phyloP scores from a whole-genome alignment of 2,113 vertebrate species.

The Megalops atlanticus region DNA sequence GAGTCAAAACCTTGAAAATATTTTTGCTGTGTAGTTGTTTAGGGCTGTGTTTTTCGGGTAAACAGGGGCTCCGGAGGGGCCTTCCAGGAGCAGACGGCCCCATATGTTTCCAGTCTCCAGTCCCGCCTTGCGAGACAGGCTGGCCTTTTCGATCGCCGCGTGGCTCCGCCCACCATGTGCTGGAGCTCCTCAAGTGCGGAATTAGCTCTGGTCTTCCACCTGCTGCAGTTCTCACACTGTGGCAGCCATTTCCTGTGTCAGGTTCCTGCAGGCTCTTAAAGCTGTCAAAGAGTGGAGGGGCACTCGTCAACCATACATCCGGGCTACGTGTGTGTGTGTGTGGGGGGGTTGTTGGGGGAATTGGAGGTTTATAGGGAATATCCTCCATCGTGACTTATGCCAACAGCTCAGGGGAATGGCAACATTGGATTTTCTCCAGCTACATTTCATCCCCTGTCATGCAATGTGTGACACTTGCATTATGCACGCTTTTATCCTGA shows the following conservation, averaged over 20 bases:
- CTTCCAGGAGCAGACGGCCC: not conserved
- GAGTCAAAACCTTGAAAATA: not conserved
- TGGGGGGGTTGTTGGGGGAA: not conserved
- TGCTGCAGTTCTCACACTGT: conserved; percentile 37
- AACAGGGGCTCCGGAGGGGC: not conserved
- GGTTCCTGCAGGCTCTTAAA: conserved; percentile 43
- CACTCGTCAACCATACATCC: conserved; percentile 49
- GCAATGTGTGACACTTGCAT: no score
- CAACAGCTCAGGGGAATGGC: not conserved
- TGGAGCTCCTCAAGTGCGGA: conserved; percentile 12
- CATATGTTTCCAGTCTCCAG: conserved; percentile 19
- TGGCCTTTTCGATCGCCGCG: not conserved
- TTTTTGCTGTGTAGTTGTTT: not conserved
- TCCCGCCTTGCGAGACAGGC: not conserved
- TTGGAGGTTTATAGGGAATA: no score
- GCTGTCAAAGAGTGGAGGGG: conserved; percentile 43
- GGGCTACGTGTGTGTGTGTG: not conserved
- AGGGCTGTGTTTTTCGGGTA: not conserved
- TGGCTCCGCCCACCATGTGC: conserved; percentile 14
- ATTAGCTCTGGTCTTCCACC: conserved; percentile 29
- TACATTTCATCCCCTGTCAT: not conserved
- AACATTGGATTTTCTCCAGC: not conserved
- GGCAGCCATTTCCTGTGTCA: conserved; percentile 42
- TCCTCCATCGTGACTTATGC: not conserved
- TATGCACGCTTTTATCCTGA: not conserved